Evolutionary conservation across 2,113 vertebrate genomes (phyloP), one percentile per base, ranked within the genome.

Genomic region (Alces alces): DNA sequence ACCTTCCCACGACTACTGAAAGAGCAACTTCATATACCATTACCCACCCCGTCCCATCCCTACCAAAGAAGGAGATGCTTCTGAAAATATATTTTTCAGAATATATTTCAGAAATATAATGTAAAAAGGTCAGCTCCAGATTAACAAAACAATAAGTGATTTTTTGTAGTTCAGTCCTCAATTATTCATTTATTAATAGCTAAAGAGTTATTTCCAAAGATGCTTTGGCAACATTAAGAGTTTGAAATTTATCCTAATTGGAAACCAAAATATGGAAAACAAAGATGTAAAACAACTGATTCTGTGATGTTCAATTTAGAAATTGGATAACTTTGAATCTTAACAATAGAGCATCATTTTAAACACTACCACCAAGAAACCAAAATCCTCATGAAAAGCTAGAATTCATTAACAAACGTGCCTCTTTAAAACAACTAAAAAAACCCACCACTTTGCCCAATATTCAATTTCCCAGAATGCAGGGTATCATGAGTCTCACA

Each of bases 321-420:
- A 70, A 87, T 0, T 61, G 55, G 27, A 43, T 89, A 82, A 58
- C 50, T 90, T 23, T 86, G 25, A 25, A 89, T n/a, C 27, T 87
- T 19, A 85, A 39, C 39, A 90, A 91, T 1, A 86, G 30, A 58
- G 19, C 4, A 88, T 13, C 25, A 91, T 80, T 60, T 60, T 89
- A 86, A 90, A 14, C 43, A 96, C 33, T 90, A 50, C 25, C 88
- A 93, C 30, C 30, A 88, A 96, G 14, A 89, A 12, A 78, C 10
- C 79, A 96, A 94, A 78, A 70, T 86, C 14, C 11, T 92, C 43
- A 92, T 50, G 30, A 89, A 98, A 96, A 82, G 17, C 55, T 83
- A 91, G 43, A 95, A 96, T 85, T 73, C n/a, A 57, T 57, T 57
- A 97, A 95, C 15, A 96, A 93, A 93, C 45, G 2, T 61, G 45